Evolutionary conservation across 2,888 invertebrate species (phyloP).

Genomic region (Thumatha senex): DNA sequence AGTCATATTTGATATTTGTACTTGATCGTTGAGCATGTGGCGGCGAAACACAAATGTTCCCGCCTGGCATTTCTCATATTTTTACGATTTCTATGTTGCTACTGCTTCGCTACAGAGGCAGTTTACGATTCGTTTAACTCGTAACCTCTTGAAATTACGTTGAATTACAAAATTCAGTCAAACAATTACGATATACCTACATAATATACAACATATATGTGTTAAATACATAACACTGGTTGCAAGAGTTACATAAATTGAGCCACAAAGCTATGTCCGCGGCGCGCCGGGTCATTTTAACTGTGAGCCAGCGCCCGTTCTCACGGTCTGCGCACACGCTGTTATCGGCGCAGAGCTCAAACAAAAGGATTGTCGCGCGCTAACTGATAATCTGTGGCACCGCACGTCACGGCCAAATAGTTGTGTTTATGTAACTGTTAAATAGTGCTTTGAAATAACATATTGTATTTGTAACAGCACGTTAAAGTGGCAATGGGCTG

Average conservation of each 20-base stretch:
- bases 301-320: slow-evolving; percentile 23
- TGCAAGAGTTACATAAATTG: slow-evolving; percentile 8
- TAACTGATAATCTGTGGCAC: slow-evolving; percentile 30
- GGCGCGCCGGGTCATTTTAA: slow-evolving; percentile 17
- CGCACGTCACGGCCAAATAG: slow-evolving; percentile 32
- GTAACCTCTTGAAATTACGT: neutral
- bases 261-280: slow-evolving; percentile 7
- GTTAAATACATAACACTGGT: neutral
- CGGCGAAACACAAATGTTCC: too few species aligned
- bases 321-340: slow-evolving; percentile 36
- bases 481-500: too few species aligned
- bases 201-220: neutral
- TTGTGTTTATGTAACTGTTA: slow-evolving; percentile 28
- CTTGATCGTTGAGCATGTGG: too few species aligned
- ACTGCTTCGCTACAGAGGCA: too few species aligned
- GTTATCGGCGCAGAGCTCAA: slow-evolving; percentile 38
- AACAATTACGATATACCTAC: slow-evolving; percentile 1
- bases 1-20: too few species aligned
- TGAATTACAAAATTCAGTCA: neutral
- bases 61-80: too few species aligned
- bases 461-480: neutral
- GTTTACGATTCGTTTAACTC: too few species aligned
- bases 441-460: neutral
- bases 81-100: too few species aligned
- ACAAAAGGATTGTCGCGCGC: slow-evolving; percentile 44